These are phyloP conservation scores for Myodes glareolus DNA, from an alignment of 2,113 vertebrate genomes.

Conservation along the genomic window DNA sequence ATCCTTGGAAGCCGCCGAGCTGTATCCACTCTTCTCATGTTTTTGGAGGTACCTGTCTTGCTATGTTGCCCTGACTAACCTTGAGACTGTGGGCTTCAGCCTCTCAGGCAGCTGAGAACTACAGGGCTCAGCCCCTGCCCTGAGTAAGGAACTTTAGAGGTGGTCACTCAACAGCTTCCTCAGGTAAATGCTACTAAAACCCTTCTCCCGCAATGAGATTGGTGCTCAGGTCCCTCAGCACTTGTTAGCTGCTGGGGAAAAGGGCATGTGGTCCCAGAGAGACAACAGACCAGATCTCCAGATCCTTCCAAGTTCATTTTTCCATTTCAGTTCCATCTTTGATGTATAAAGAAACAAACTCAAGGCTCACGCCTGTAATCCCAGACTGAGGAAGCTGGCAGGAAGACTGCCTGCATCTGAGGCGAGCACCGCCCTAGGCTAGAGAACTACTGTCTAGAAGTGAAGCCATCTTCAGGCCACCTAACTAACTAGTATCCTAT, in stretches of 20 bases:
- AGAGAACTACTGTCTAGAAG: neutral
- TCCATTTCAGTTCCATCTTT: constrained; percentile 43
- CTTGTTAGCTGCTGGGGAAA: neutral
- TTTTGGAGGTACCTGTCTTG: neutral
- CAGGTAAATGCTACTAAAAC: neutral
- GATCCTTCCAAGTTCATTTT: neutral
- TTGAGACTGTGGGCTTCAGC: neutral
- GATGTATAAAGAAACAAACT: neutral
- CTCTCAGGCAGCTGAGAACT: neutral
- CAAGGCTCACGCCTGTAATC: neutral
- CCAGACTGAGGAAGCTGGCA: neutral
- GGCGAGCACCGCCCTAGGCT: neutral
- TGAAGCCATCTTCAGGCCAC: neutral
- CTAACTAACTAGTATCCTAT: too few species aligned
- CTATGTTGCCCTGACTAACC: neutral
- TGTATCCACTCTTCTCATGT: neutral
- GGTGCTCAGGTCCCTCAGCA: neutral
- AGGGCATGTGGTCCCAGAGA: neutral
- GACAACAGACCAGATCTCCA: neutral
- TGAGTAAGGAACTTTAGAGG: neutral
- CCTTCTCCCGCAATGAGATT: neutral
- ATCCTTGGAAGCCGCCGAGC: too few species aligned
- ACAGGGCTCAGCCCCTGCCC: too few species aligned
- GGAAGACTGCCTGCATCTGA: neutral
- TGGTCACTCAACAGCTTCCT: neutral